Base-by-base conservation (phyloP, 2,113 vertebrate species). In the Oncorhynchus tshawytscha region DNA sequence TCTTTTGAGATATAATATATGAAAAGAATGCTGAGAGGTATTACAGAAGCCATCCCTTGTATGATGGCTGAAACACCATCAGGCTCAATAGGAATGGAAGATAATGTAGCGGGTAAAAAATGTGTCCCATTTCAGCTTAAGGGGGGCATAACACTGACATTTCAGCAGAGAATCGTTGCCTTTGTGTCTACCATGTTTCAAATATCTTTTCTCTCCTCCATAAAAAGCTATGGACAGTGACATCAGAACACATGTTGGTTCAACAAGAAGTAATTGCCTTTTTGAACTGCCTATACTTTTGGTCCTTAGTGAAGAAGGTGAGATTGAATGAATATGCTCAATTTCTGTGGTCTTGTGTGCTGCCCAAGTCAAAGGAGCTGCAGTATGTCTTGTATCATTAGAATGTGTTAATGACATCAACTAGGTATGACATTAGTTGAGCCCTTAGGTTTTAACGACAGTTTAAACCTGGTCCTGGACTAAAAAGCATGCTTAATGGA, bases 11-110 rank as follows among this genome's bases (percentile, higher is more conserved):
- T 34, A 45, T 74, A 72, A 69, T 68, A 69, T 49, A 73, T 84
- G 45, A 82, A 64, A 45, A 65, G 71, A 87, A 72, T 45, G 71
- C 72, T 71, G 76, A 84, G 68, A 78, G 65, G 66, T 74, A 66
- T 81, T 83, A 81, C 69, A 86, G 34, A 82, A 80, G n/a, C 66
- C 51, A 74, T 72, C 73, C 20, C 29, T 77, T 70, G 68, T 69
- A 12, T 11, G 9, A 45, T 2, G 9, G 39, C 9, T 67, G 75
- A 79, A 16, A 34, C 57, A 73, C 67, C 34, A 71, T 78, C 67
- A 74, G 39, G 80, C 27, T 81, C 77, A 34, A 60, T 49, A 66
- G 65, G 67, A 31, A 76, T 57, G 8, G 25, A 49, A 80, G 69
- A 82, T 84, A 78, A 78, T 78, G 76, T 74, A 51, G 27, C 59